These are phyloP conservation scores for Eupithecia insigniata DNA, from an alignment of 2,888 invertebrate species.

Conservation along the genomic window DNA sequence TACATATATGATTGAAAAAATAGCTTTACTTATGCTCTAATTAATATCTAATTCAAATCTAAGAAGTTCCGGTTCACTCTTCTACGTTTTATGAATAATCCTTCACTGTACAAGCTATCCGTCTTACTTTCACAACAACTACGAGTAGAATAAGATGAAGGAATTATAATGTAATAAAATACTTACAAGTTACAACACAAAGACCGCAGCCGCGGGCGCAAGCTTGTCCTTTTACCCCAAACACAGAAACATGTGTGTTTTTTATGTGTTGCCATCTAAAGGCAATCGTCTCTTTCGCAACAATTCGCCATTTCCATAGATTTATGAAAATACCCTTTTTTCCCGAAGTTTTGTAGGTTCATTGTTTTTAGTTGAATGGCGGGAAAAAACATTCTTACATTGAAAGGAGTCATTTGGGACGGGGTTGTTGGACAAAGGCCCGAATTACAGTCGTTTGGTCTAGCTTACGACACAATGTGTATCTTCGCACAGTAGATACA, in stretches of 20 bases:
- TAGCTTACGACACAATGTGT: constrained; percentile 12
- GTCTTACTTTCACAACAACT: background rate
- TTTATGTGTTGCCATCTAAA: constrained; percentile 7
- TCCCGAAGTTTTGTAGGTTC: constrained; percentile 35
- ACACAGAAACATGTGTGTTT: background rate
- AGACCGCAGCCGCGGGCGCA: background rate
- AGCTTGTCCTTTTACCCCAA: background rate
- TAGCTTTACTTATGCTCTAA: too few species aligned
- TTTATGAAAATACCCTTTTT: constrained; percentile 39
- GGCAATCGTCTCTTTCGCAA: constrained; percentile 3
- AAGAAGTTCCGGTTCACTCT: too few species aligned
- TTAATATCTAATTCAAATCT: too few species aligned
- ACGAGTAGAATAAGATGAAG: too few species aligned
- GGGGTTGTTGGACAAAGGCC: constrained; percentile 48
- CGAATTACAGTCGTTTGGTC: constrained; percentile 51
- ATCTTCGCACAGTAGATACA: constrained; percentile 8
- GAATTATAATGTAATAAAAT: background rate
- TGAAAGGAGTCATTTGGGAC: constrained; percentile 47
- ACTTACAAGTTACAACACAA: background rate
- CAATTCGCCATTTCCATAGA: constrained; percentile 24
- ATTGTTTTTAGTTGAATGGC: constrained; percentile 45
- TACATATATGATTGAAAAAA: too few species aligned
- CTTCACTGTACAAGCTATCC: too few species aligned
- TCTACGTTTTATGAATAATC: too few species aligned
- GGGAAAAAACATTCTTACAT: constrained; percentile 52